Evolutionary conservation across 2,113 vertebrate species (phyloP), one percentile per base, ranked within the genome.

Genomic region (Dryoscopus gambensis): DNA sequence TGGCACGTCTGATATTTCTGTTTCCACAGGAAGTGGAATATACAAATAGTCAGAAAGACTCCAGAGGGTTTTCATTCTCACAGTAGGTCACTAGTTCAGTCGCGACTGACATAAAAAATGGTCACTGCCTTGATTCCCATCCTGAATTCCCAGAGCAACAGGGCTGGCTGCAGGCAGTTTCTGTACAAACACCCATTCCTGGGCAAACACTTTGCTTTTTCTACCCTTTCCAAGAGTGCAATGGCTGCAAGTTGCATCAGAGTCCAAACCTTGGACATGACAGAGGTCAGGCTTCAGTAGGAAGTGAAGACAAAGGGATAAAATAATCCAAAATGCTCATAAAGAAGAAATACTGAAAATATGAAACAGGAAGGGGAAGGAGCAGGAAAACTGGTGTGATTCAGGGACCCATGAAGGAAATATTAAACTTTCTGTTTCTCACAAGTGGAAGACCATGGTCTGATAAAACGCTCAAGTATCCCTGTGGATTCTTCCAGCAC

Each of bases 381-480:
- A 81, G 40, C 22, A 49, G 39, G 47, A 87, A 64, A 93, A 55
- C 46, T 49, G 55, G 24, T 20, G 7, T 15, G 33, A 19, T 73
- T 67, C 62, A 40, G 30, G 35, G 37, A 20, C 8, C 33, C 5
- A 4, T 39, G 40, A 83, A 73, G 31, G 42, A 74, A 18, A 42
- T 77, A 74, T 53, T 33, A 30, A 59, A 42, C 47, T 55, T 62
- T 12, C 46, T 65, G 15, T 35, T 20, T 11, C 52, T 93, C 50
- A 46, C 0, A 5, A 33, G 24, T 50, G 15, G 46, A 28, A 55
- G 33, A 42, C 24, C 13, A 44, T 0, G 1, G 6, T 68, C 57
- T 56, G 27, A 22, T 55, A 56, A 75, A 89, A 62, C 0, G 0
- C 12, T 84, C 1, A 37, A 60, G 35, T 5, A 1, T 39, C 39